These are phyloP conservation scores for Pristiophorus japonicus DNA, from an alignment of 2,113 vertebrate species.

Conservation along the genomic window DNA sequence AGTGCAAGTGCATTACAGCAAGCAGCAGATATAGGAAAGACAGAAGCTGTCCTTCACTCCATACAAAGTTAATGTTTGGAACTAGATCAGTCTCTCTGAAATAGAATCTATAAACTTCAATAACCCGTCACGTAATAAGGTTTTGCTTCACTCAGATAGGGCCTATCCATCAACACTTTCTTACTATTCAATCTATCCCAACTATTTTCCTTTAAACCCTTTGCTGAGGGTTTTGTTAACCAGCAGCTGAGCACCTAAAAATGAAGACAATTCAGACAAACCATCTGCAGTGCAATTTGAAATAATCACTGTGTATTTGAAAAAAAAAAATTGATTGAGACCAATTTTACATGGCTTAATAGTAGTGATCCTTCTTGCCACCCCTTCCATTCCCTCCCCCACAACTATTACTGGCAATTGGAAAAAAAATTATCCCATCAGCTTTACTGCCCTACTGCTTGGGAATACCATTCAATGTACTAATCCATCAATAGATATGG, in stretches of 20 bases:
- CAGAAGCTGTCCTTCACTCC: background rate
- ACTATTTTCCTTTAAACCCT: background rate
- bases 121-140: background rate
- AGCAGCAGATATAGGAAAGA: background rate
- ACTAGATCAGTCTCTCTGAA: background rate
- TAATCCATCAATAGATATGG: background rate
- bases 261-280: background rate
- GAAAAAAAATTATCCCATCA: background rate
- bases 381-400: background rate
- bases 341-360: background rate
- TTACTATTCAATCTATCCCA: background rate
- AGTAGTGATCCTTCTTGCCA: background rate
- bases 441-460: background rate
- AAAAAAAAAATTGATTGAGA: background rate
- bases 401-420: slow-evolving; percentile 4
- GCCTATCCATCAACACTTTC: background rate
- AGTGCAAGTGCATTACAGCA: background rate
- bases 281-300: background rate
- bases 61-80: background rate
- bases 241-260: background rate
- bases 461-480: background rate
- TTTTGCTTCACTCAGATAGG: background rate
- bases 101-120: background rate
- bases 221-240: background rate
- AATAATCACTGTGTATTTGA: background rate